A percentile compares a stretch with the other conserved stretches of the same genome.
Evolutionary conservation across 2,797 vertebrate genomes (phyloP).

Genomic region (Coregonus ussuriensis): DNA sequence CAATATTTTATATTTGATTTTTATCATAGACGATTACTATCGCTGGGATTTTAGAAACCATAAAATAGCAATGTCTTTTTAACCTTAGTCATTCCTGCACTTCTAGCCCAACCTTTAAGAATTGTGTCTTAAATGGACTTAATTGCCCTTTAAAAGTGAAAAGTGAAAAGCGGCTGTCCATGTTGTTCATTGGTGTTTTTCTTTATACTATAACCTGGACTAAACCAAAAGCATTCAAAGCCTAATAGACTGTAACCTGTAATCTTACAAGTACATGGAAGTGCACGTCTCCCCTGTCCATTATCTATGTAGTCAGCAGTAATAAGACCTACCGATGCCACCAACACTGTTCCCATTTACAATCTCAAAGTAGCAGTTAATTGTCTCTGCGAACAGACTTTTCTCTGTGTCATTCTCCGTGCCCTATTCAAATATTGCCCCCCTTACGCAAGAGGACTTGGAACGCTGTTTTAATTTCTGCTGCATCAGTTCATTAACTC

Average conservation of each 20-base stretch:
- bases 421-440: not conserved
- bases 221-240: no score
- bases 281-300: not conserved
- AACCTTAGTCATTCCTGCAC: not conserved
- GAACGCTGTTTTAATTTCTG: slow-evolving; percentile 35
- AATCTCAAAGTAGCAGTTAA: not conserved
- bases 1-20: not conserved
- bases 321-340: not conserved
- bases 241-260: no score
- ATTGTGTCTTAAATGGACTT: not conserved
- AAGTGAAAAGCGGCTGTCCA: not conserved
- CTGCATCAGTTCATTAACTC: slow-evolving; percentile 59
- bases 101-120: not conserved
- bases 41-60: not conserved
- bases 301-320: not conserved
- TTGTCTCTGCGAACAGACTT: not conserved
- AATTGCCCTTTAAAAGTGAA: not conserved
- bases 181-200: not conserved
- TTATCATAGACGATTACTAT: not conserved
- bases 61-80: not conserved
- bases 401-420: not conserved
- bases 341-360: not conserved
- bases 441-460: slow-evolving; percentile 18
- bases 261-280: no score
- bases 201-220: not conserved